Evolutionary conservation across 2,888 invertebrate genomes (phyloP).

Genomic region (Dyspetes luteomarginatus): DNA sequence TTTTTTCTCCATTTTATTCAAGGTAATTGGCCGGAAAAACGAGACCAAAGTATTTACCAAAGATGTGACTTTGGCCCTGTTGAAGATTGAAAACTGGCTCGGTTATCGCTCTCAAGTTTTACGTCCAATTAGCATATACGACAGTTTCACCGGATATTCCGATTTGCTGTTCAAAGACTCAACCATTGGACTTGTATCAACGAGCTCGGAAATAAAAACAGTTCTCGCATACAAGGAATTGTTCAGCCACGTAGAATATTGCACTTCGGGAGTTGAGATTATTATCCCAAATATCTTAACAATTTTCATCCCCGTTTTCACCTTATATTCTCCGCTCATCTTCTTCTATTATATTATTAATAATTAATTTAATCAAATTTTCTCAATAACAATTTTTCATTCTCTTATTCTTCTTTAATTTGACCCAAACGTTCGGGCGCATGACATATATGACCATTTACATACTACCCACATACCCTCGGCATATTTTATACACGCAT

Average conservation of each 20-base stretch:
- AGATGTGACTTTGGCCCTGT: constrained; percentile 80
- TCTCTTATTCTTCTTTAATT: too few species aligned
- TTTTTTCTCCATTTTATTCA: constrained; percentile 34
- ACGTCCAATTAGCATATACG: constrained; percentile 85
- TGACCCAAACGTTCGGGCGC: too few species aligned
- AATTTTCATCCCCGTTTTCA: too few species aligned
- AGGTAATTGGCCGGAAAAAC: constrained; percentile 76
- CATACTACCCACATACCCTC: too few species aligned
- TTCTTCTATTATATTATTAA: constrained; percentile 24
- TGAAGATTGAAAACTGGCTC: constrained; percentile 84
- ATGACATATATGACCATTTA: too few species aligned
- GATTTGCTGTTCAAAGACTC: constrained; percentile 88
- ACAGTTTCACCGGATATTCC: constrained; percentile 84
- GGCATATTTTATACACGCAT: too few species aligned
- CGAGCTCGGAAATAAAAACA: constrained; percentile 80
- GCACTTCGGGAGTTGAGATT: constrained; percentile 69
- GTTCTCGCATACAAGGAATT: constrained; percentile 86
- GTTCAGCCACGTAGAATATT: constrained; percentile 83
- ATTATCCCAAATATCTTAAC: constrained; percentile 26
- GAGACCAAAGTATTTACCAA: constrained; percentile 60
- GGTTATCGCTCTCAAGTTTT: constrained; percentile 83
- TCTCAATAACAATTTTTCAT: too few species aligned
- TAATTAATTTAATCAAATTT: too few species aligned
- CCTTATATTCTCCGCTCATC: too few species aligned
- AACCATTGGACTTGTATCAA: constrained; percentile 85